phyloP scores from a whole-genome alignment of 2,888 invertebrate species.

The Esperia sulphurella region DNA sequence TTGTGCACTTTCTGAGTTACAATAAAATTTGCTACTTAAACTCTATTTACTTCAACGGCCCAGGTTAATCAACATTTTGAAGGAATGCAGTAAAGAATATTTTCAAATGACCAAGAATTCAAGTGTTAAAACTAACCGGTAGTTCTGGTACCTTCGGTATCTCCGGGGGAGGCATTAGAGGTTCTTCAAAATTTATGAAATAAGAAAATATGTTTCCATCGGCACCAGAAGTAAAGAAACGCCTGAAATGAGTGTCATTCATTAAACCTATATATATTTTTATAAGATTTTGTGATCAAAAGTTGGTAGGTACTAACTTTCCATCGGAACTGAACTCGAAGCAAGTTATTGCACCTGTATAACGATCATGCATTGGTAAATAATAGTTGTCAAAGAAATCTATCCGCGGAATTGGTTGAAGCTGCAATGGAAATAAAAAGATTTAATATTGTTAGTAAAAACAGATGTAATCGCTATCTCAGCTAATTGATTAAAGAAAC shows the following conservation, averaged over 20 bases:
- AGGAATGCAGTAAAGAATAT: neutral
- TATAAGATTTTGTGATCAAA: neutral
- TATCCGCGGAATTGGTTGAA: slow-evolving; percentile 60
- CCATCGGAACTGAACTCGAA: slow-evolving; percentile 82
- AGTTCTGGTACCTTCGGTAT: slow-evolving; percentile 23
- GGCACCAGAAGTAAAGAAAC: slow-evolving; percentile 81
- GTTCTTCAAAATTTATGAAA: slow-evolving; percentile 68
- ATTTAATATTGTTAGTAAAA: neutral
- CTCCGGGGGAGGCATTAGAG: slow-evolving; percentile 28
- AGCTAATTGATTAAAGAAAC: too few relatives aligned
- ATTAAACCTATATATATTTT: neutral
- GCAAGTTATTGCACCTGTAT: slow-evolving; percentile 82
- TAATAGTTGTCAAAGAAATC: slow-evolving; percentile 81
- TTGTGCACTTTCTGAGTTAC: slow-evolving; percentile 35
- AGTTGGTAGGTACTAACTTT: slow-evolving; percentile 48
- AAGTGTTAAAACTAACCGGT: slow-evolving; percentile 32
- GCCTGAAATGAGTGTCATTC: slow-evolving; percentile 30
- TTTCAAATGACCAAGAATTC: neutral
- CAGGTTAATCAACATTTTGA: too few relatives aligned
- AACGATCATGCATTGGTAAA: slow-evolving; percentile 87
- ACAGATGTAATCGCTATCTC: too few relatives aligned
- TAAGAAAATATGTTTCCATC: slow-evolving; percentile 90
- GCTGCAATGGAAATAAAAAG: slow-evolving; percentile 34
- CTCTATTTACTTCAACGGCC: too few relatives aligned
- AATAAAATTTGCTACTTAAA: neutral